These are phyloP conservation scores for Pristionchus maxplancki DNA, from an alignment of 2,888 invertebrate species.

Conservation along the genomic window DNA sequence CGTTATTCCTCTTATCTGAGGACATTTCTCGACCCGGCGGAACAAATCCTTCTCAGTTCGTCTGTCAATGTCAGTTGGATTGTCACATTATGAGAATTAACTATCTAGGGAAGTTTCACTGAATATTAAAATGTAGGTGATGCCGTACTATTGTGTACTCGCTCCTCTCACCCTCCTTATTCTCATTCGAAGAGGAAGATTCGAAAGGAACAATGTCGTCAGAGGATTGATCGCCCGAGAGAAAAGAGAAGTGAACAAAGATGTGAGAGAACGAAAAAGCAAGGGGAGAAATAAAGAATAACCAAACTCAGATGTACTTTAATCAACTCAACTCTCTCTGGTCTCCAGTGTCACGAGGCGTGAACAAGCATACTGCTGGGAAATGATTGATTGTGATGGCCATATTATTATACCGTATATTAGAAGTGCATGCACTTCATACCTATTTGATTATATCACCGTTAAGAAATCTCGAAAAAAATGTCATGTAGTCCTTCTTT, in stretches of 20 bases:
- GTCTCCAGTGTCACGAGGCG: background rate
- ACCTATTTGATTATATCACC: too few relatives aligned
- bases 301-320: background rate
- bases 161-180: conserved; percentile 7
- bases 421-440: too few relatives aligned
- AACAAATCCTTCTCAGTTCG: background rate
- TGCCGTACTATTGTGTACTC: conserved; percentile 4
- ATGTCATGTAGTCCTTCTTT: too few relatives aligned
- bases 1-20: background rate
- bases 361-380: background rate
- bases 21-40: background rate
- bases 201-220: background rate
- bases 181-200: background rate
- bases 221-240: background rate
- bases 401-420: too few relatives aligned
- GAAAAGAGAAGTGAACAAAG: background rate
- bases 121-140: background rate
- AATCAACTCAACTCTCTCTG: background rate
- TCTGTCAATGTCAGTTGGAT: background rate
- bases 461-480: too few relatives aligned
- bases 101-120: too few relatives aligned
- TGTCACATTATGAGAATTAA: background rate
- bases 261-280: background rate
- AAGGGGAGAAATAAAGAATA: background rate
- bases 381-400: too few relatives aligned